Percentiles rank a stretch among this genome's conserved stretches.
phyloP scores from a whole-genome alignment of 2,797 vertebrate species.

The Spea hammondii region DNA sequence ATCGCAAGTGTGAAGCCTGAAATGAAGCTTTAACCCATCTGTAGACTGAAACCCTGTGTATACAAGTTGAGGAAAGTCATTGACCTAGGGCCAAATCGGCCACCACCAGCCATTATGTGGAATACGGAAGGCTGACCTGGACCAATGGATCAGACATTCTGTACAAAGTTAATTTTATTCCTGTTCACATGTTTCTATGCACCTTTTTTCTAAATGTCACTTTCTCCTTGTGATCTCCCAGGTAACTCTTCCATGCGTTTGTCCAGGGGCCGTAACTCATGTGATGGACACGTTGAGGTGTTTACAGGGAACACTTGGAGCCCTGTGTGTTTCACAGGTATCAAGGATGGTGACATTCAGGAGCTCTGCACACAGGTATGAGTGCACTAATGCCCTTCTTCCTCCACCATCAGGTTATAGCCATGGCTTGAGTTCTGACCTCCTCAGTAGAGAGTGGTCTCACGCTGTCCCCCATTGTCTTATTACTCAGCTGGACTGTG shows the following conservation, averaged over 20 bases:
- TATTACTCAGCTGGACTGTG: constrained; percentile 25
- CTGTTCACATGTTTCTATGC: too few species aligned
- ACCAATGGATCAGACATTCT: too few species aligned
- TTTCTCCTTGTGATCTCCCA: not conserved
- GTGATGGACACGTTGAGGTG: constrained; percentile 42
- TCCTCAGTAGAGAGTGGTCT: not conserved
- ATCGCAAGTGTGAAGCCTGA: not conserved
- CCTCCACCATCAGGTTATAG: not conserved
- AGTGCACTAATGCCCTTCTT: not conserved
- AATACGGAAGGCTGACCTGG: too few species aligned
- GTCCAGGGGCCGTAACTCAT: constrained; percentile 29
- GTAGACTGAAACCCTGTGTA: too few species aligned
- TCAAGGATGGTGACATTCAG: not conserved
- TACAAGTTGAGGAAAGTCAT: too few species aligned
- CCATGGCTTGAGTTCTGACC: not conserved
- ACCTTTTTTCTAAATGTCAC: not conserved
- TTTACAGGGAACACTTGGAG: constrained; percentile 12
- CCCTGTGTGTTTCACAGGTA: constrained; percentile 13
- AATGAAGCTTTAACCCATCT: too few species aligned
- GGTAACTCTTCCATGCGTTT: constrained; percentile 21
- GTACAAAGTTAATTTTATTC: too few species aligned
- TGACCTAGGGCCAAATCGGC: too few species aligned
- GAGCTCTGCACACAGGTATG: constrained; percentile 32
- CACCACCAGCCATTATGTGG: too few species aligned
- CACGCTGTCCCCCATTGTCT: not conserved